Evolutionary conservation across 2,888 invertebrate genomes (phyloP).

Genomic region (Imbricaverruca yamaguchii): DNA sequence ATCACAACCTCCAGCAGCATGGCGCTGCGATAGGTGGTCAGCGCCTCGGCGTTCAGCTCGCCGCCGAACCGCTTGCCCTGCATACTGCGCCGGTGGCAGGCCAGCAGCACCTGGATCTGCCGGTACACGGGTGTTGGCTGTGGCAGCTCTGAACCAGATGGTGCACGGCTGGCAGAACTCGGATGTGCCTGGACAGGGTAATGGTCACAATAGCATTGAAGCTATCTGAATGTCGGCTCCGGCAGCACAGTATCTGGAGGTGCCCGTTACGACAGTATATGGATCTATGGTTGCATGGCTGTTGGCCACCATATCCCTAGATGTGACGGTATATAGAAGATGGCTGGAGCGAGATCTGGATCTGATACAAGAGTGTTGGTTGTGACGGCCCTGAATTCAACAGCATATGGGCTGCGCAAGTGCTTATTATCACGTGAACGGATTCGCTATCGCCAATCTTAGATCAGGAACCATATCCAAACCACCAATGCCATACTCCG

Average conservation of each 20-base stretch:
- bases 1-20: constrained; percentile 71
- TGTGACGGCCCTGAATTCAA: too few relatives aligned
- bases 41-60: constrained; percentile 49
- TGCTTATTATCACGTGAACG: too few relatives aligned
- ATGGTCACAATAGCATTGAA: too few relatives aligned
- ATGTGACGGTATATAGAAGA: background rate
- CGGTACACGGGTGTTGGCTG: background rate
- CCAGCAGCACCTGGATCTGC: constrained; percentile 52
- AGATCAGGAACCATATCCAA: constrained; percentile 52
- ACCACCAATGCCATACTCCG: too few relatives aligned
- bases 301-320: too few relatives aligned
- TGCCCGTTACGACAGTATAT: too few relatives aligned
- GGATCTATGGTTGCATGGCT: too few relatives aligned
- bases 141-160: too few relatives aligned
- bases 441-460: constrained; percentile 71
- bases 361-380: constrained; percentile 37
- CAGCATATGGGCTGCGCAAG: too few relatives aligned
- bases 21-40: constrained; percentile 54
- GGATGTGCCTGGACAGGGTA: too few relatives aligned
- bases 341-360: background rate
- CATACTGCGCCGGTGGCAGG: constrained; percentile 69
- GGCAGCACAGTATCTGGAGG: background rate
- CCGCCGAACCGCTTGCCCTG: constrained; percentile 53
- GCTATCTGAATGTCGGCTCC: background rate
- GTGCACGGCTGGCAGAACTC: too few relatives aligned